Evolutionary conservation across 2,888 invertebrate genomes (phyloP), one percentile per base, ranked within the genome.

Genomic region (Cataglyphis rosenhaueri): DNA sequence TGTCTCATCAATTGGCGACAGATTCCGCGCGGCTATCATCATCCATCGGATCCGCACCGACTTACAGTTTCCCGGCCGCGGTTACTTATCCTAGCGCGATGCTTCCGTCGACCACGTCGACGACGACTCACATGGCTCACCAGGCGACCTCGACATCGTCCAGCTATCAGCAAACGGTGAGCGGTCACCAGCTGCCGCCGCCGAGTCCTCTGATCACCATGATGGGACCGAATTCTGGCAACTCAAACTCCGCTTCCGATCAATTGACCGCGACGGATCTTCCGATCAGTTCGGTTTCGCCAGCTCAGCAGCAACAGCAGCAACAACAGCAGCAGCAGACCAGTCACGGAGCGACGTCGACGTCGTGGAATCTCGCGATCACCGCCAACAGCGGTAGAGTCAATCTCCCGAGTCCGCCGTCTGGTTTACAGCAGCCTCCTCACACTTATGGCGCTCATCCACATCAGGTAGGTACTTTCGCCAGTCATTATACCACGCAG

Each of bases 111-210:
- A 91, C 89, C 92, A 96, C 93, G 95, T 96, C 90, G 95, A 96
- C 93, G 95, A 96, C 83, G 92, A 96, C 85, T 95, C 96, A 64
- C 94, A 92, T 97, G 93, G 94, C 95, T 57, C 94, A 94, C 81
- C 93, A 94, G 74, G 87, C 92, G 18, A 85, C 92, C 1, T 91
- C 92, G 0, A 96, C 93, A 94, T 96, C 91, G 91, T 96, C 92
- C 95, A 95, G 92, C 95, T 93, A 96, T 57, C 95, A 96, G 52
- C 93, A 93, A 48, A 75, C 84, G 3, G 35, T 35, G 35, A 82
- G 86, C 5, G 82, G 86, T 15, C 93, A 79, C 0, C 95, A 95
- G 81, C 91, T 95, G 85, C 94, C 95, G 8, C 94, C 95, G 0
- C 94, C 95, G 0, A 95, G 94, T 78, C 95, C 95, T 10, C 90